Evolutionary conservation across 1,140 invertebrate genomes (phyloP).

Genomic region (Pseudomyrmex sp.): DNA sequence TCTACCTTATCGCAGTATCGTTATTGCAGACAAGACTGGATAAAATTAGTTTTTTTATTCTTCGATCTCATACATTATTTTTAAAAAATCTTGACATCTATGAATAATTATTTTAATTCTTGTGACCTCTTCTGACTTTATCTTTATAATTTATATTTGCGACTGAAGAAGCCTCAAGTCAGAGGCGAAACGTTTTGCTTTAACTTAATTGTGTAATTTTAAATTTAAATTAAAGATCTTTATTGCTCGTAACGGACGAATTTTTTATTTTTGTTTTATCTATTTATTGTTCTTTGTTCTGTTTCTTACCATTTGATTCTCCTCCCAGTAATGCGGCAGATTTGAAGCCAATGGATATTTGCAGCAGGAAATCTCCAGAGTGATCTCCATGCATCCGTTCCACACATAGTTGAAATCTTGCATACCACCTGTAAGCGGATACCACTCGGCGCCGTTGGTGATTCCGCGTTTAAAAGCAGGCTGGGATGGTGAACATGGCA

Average conservation of each 20-base stretch:
- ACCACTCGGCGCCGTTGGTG: constrained; percentile 97
- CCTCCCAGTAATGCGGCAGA: constrained; percentile 96
- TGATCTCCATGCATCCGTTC: constrained; percentile 99
- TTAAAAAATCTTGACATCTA: too few species aligned
- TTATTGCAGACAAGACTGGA: too few species aligned
- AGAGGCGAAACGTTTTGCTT: too few species aligned
- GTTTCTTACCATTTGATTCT: constrained; percentile 93
- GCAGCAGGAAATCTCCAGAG: constrained; percentile 98
- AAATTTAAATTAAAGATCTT: too few species aligned
- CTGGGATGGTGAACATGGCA: constrained; percentile 91
- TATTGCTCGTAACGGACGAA: not conserved
- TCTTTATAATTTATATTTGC: too few species aligned
- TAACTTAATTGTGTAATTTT: too few species aligned
- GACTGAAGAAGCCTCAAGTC: too few species aligned
- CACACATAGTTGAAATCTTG: constrained; percentile 99
- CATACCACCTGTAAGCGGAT: constrained; percentile 95
- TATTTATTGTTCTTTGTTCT: not conserved
- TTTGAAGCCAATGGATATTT: constrained; percentile 96
- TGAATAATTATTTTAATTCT: too few species aligned
- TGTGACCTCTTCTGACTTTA: too few species aligned
- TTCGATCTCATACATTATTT: too few species aligned
- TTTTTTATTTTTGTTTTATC: not conserved
- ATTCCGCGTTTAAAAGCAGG: constrained; percentile 93
- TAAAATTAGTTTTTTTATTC: too few species aligned
- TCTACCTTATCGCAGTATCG: too few species aligned